Conservation (phyloP, 2,888 invertebrate genomes). For the Ectemnius continuus region DNA sequence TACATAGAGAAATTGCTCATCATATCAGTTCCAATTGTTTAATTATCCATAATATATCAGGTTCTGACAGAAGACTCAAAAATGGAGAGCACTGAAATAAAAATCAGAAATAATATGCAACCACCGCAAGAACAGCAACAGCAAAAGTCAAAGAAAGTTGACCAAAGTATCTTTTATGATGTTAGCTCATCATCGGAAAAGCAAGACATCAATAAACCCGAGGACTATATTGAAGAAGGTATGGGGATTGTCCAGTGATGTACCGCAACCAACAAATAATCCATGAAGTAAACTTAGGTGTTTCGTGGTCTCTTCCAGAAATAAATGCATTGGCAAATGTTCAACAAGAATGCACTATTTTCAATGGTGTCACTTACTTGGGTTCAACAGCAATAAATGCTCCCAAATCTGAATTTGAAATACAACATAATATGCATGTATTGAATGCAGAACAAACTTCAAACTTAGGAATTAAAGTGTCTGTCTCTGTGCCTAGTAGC, state of each 20-base stretch:
- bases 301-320: constrained; percentile 49
- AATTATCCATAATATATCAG: constrained; percentile 46
- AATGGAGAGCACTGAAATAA: constrained; percentile 71
- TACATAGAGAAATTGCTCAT: background rate
- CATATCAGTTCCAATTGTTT: background rate
- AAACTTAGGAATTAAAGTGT: constrained; percentile 92
- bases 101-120: constrained; percentile 60
- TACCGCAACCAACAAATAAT: background rate
- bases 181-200: constrained; percentile 81
- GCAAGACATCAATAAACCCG: constrained; percentile 89
- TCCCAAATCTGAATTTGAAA: constrained; percentile 94
- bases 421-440: constrained; percentile 95
- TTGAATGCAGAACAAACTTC: constrained; percentile 86
- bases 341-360: constrained; percentile 93
- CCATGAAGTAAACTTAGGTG: constrained; percentile 5
- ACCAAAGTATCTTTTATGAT: constrained; percentile 80
- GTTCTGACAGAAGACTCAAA: constrained; percentile 75
- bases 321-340: constrained; percentile 85
- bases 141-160: constrained; percentile 77
- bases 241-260: constrained; percentile 47
- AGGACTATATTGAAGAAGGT: constrained; percentile 88
- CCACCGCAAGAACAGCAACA: constrained; percentile 41
- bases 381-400: constrained; percentile 95
- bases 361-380: constrained; percentile 95
- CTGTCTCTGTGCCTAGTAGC: constrained; percentile 94